phyloP scores from a whole-genome alignment of 2,888 invertebrate genomes.

The Drosophila antonietae region DNA sequence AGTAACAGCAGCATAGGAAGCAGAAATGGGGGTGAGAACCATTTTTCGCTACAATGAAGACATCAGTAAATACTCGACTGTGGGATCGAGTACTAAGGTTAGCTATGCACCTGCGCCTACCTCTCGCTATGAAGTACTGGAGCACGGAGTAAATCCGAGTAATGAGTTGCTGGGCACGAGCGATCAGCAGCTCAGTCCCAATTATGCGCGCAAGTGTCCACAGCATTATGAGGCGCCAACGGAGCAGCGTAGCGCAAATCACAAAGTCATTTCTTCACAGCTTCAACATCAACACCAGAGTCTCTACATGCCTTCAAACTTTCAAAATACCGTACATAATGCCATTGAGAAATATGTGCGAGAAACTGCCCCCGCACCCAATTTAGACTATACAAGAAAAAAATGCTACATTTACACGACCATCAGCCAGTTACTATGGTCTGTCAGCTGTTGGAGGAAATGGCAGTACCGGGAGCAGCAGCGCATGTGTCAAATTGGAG shows the following conservation, averaged over 20 bases:
- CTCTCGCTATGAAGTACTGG: slow-evolving; percentile 53
- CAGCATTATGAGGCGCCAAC: slow-evolving; percentile 73
- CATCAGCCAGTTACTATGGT: slow-evolving; percentile 33
- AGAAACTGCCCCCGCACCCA: slow-evolving; percentile 60
- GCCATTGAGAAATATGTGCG: slow-evolving; percentile 73
- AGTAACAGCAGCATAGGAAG: slow-evolving; percentile 3
- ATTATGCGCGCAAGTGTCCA: slow-evolving; percentile 80
- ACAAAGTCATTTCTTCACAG: slow-evolving; percentile 10
- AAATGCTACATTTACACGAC: slow-evolving; percentile 10
- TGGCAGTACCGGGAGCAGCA: slow-evolving; percentile 5
- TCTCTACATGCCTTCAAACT: slow-evolving; percentile 80
- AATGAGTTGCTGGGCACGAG: slow-evolving; percentile 64
- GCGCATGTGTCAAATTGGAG: slow-evolving; percentile 56
- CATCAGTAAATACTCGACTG: slow-evolving; percentile 51
- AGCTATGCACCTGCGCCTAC: slow-evolving; percentile 36
- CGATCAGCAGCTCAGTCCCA: slow-evolving; percentile 81
- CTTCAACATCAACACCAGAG: slow-evolving; percentile 60
- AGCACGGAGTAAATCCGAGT: slow-evolving; percentile 79
- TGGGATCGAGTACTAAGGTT: slow-evolving; percentile 27
- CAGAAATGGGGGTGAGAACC: slow-evolving; percentile 9
- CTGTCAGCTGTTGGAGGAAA: slow-evolving; percentile 18
- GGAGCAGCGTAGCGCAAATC: slow-evolving; percentile 53
- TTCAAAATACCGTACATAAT: slow-evolving; percentile 69
- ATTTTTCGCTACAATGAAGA: slow-evolving; percentile 60
- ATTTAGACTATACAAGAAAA: slow-evolving; percentile 56